Evolutionary conservation across 2,888 invertebrate species (phyloP).

Genomic region (Hemistola chrysoprasaria): DNA sequence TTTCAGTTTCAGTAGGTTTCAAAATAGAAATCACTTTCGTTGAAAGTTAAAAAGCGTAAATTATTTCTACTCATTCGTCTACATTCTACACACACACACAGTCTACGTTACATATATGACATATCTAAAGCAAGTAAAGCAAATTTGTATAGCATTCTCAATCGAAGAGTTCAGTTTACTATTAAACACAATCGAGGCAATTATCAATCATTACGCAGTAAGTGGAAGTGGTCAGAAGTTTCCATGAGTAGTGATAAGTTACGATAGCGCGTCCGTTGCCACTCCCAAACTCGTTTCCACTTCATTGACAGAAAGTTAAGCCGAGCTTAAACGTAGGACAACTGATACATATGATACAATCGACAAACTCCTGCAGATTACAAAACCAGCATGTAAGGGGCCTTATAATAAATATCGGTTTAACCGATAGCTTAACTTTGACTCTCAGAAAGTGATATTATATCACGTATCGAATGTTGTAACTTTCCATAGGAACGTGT

Average conservation of each 20-base stretch:
- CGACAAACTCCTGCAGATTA: too few species aligned
- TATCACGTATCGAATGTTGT: slow-evolving; percentile 22
- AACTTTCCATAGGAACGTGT: slow-evolving; percentile 24
- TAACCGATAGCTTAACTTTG: slow-evolving; percentile 19
- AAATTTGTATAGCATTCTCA: not conserved
- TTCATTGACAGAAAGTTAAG: slow-evolving; percentile 35
- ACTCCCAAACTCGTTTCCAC: slow-evolving; percentile 47
- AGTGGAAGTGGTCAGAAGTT: slow-evolving; percentile 58
- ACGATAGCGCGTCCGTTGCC: slow-evolving; percentile 36
- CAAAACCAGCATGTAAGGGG: slow-evolving; percentile 19
- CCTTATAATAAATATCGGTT: slow-evolving; percentile 14
- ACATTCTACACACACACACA: too few species aligned
- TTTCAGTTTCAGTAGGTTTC: too few species aligned
- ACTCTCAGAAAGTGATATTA: slow-evolving; percentile 23
- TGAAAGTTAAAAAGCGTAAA: too few species aligned
- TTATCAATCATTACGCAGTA: slow-evolving; percentile 34
- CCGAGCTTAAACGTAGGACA: slow-evolving; percentile 11
- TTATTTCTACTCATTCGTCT: too few species aligned
- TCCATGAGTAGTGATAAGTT: slow-evolving; percentile 61
- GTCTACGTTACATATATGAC: too few species aligned
- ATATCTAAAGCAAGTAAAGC: too few species aligned
- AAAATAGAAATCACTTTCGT: too few species aligned
- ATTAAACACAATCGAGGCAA: slow-evolving; percentile 32
- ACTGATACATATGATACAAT: too few species aligned
- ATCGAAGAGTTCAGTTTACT: not conserved